A percentile compares a stretch with the other conserved stretches of the same genome.
These are phyloP conservation scores for Gymnobelideus leadbeateri DNA, from an alignment of 2,113 vertebrate species.

Conservation along the genomic window DNA sequence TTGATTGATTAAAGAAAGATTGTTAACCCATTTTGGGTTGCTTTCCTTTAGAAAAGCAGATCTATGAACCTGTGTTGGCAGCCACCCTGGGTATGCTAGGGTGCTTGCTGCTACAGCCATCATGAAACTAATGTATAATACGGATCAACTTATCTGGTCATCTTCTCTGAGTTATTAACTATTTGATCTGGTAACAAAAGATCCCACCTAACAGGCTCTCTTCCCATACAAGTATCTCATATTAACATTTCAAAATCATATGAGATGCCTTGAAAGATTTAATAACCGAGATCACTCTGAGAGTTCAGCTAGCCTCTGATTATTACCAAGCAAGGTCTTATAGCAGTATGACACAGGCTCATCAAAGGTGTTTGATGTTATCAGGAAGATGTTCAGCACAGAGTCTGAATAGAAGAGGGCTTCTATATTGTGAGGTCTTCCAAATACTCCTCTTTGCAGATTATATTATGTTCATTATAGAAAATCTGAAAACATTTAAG, in stretches of 20 bases:
- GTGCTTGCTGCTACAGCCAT: too few relatives aligned
- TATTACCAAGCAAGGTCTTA: neutral
- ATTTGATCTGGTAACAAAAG: neutral
- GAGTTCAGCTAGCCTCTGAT: neutral
- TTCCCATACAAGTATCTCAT: neutral
- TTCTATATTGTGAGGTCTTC: neutral
- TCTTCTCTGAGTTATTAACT: neutral
- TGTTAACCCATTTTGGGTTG: too few relatives aligned
- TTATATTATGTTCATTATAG: neutral
- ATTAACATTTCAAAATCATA: neutral
- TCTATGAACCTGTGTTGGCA: too few relatives aligned
- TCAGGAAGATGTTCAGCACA: neutral
- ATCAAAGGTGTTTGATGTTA: neutral
- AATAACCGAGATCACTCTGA: neutral
- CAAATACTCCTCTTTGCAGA: neutral
- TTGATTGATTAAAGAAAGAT: too few relatives aligned
- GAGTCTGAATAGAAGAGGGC: neutral
- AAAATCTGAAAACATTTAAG: neutral
- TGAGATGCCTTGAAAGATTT: neutral
- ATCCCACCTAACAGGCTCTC: neutral
- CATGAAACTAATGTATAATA: neutral
- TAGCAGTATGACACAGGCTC: neutral
- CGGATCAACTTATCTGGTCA: neutral
- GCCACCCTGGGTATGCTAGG: too few relatives aligned
- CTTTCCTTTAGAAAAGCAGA: too few relatives aligned